Base-by-base conservation (phyloP, 2,797 vertebrate species). In the Sebastes hopkinsi region DNA sequence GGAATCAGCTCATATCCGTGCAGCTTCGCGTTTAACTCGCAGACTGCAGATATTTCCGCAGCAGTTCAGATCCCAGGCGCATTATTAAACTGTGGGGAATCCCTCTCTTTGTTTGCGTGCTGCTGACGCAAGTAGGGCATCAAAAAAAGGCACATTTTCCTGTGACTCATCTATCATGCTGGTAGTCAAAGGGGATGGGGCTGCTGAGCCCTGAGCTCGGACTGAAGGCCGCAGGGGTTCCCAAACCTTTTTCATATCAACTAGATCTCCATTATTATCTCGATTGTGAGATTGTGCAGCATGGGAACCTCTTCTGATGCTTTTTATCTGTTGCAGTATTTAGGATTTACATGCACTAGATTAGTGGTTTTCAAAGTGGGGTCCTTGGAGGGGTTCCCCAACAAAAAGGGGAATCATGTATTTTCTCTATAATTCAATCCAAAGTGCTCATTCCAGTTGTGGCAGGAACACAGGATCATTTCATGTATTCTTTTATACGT, bases 111-210 rank as follows among this genome's bases (percentile, higher is more conserved):
- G 56, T 86, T 50, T 79, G 60, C 67, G 38, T 81, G 80, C 73
- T 81, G 80, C 73, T 84, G 85, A 92, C 84, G 78, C 80, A 79
- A 76, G 64, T 12, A 38, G 29, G 61, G 20, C 55, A 85, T 83
- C 50, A 68, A 71, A 69, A 66, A 14, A 6, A 50, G 36, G 46
- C 42, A 78, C 27, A 75, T 75, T 74, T 59, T 67, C 18, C 27
- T 3, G 14, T 25, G 32, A 55, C 34, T 67, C 29, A 62, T 72
- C 12, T 8, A 42, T 34, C 42, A 14, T 22, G 18, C 20, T 25
- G 20, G 7, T 38, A 42, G 3, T 22, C 14, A 11, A 29, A 50
- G 29, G 29, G 56, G 0, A 6, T 69, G n/a, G 50, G 34, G 8
- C 46, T 66, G 23, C 46, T 66, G 23, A 20, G 10, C 6, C 25